Evolutionary conservation across 2,113 vertebrate genomes (phyloP).

Genomic region (Dipodomys ordii): DNA sequence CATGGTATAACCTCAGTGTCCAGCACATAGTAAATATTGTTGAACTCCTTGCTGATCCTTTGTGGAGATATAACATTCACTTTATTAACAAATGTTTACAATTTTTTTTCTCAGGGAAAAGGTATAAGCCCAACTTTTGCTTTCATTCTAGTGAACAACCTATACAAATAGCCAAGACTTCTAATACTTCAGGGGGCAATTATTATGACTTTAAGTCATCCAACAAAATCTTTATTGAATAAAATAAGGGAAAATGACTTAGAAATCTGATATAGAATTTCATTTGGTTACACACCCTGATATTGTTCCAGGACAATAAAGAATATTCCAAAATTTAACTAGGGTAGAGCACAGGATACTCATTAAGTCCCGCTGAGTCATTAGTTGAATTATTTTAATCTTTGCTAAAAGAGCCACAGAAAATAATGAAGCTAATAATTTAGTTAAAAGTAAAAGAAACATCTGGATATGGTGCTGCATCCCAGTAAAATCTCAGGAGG

Average conservation of each 20-base stretch:
- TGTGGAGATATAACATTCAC: neutral
- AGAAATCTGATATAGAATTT: neutral
- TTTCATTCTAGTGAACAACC: neutral
- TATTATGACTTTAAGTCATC: neutral
- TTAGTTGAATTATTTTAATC: conserved; percentile 8
- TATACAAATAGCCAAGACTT: neutral
- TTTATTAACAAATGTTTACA: neutral
- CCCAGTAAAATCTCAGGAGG: too few relatives aligned
- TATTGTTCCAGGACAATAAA: neutral
- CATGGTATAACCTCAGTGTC: neutral
- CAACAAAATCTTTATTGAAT: neutral
- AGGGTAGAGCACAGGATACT: neutral
- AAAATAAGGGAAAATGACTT: neutral
- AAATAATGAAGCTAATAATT: neutral
- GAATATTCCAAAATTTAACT: neutral
- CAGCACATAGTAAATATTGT: neutral
- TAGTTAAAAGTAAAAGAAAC: too few relatives aligned
- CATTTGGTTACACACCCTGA: too few relatives aligned
- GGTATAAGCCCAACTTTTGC: neutral
- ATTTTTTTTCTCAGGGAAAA: neutral
- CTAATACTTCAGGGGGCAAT: neutral
- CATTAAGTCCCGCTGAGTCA: neutral
- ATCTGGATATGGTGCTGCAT: too few relatives aligned
- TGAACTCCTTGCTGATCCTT: neutral
- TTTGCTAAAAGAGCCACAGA: neutral